phyloP scores from a whole-genome alignment of 1,140 invertebrate species.

The Drosophila biarmipes region DNA sequence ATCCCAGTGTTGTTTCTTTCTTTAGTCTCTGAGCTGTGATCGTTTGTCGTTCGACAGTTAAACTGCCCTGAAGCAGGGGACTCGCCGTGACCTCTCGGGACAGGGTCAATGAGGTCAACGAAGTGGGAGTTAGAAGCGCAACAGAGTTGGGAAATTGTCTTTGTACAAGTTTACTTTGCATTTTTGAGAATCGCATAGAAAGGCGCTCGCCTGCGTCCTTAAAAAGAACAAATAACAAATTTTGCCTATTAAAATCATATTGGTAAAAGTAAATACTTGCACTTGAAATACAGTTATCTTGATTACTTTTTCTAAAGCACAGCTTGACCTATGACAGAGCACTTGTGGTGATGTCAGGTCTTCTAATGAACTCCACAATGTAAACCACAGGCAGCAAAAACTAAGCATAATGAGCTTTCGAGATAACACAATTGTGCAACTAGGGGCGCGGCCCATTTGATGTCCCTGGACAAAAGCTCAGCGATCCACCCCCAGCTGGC shows the following conservation, averaged over 20 bases:
- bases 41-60: slow-evolving; percentile 48
- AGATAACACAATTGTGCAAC: slow-evolving; percentile 8
- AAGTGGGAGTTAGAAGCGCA: slow-evolving; percentile 28
- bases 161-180: background rate
- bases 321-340: slow-evolving; percentile 27
- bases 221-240: too few species aligned
- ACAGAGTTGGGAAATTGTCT: background rate
- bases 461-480: slow-evolving; percentile 34
- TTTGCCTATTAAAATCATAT: too few species aligned
- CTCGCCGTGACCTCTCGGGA: slow-evolving; percentile 38
- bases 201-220: too few species aligned
- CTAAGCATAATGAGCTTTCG: slow-evolving; percentile 9
- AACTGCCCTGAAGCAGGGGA: slow-evolving; percentile 28
- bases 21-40: slow-evolving; percentile 42
- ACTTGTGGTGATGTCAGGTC: slow-evolving; percentile 30
- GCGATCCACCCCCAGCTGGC: slow-evolving; percentile 46
- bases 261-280: background rate
- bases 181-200: background rate
- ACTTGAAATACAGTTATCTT: background rate
- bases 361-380: slow-evolving; percentile 28
- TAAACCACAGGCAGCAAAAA: slow-evolving; percentile 22
- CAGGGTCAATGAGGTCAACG: slow-evolving; percentile 69
- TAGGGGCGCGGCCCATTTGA: slow-evolving; percentile 11
- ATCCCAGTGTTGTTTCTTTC: slow-evolving; percentile 39
- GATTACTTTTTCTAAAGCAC: background rate